Conservation (phyloP, 53 echinoderm and acorn worm species). For the Holothuria scabra region DNA sequence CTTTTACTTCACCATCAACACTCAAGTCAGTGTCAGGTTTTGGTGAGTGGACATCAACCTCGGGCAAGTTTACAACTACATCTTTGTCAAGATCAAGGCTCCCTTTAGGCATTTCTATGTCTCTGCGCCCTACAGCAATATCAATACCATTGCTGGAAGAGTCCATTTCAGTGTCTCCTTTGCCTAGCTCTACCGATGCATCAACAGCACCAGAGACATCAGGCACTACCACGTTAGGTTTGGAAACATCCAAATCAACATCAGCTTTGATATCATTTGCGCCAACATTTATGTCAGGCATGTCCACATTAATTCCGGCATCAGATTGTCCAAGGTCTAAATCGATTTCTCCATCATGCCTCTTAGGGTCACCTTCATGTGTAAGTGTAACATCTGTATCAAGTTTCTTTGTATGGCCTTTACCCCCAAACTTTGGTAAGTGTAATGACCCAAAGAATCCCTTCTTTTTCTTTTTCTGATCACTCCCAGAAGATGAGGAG, state of each 20-base stretch:
- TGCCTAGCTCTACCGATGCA: not conserved
- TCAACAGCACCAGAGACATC: not conserved
- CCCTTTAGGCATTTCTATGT: constrained; percentile 39
- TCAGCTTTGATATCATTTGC: constrained; percentile 50
- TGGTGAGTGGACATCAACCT: constrained; percentile 44
- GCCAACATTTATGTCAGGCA: constrained; percentile 49
- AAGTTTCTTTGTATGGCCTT: constrained; percentile 39
- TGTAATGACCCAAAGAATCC: constrained; percentile 72
- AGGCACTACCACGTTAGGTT: not conserved
- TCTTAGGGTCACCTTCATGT: not conserved
- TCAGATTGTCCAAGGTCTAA: not conserved
- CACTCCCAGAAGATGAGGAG: not conserved
- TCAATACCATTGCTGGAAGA: not conserved
- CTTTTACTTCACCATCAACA: constrained; percentile 2
- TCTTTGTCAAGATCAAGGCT: constrained; percentile 48
- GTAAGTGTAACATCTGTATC: constrained; percentile 10
- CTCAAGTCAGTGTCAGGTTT: constrained; percentile 48
- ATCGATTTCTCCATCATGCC: too few species aligned
- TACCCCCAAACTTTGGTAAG: constrained; percentile 58
- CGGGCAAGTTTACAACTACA: constrained; percentile 8
- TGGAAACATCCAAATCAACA: constrained; percentile 54
- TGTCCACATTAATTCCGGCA: not conserved
- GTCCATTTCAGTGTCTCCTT: not conserved
- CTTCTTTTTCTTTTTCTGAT: constrained; percentile 59
- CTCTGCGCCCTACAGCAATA: not conserved